Conservation (phyloP, 2,888 invertebrate genomes). For the Drosophila greeni region DNA sequence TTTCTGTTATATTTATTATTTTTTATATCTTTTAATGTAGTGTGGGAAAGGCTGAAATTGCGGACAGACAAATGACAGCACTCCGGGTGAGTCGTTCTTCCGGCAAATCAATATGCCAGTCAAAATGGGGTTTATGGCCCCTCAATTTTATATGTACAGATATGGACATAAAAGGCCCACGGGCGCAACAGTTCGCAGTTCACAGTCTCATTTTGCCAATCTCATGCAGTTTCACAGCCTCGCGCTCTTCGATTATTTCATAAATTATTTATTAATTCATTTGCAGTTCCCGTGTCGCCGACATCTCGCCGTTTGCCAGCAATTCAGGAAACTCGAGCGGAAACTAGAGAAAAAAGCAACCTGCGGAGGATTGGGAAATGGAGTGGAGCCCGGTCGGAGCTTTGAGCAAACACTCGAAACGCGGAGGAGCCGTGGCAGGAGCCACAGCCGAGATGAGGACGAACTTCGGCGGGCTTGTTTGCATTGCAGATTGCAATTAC, state of each 20-base stretch:
- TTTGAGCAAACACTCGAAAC: conserved; percentile 23
- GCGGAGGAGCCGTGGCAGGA: conserved; percentile 2
- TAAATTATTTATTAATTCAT: conserved; percentile 60
- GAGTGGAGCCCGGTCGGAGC: conserved; percentile 16
- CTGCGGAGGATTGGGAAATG: conserved; percentile 23
- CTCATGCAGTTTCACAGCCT: conserved; percentile 37
- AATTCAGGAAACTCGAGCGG: conserved; percentile 26
- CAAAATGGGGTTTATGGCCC: conserved; percentile 22
- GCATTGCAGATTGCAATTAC: conserved; percentile 68
- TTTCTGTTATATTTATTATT: conserved; percentile 31
- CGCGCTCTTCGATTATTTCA: conserved; percentile 41
- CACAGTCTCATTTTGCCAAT: conserved; percentile 29
- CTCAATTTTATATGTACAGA: conserved; percentile 11
- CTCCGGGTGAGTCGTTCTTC: background rate
- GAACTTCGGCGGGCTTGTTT: conserved; percentile 53
- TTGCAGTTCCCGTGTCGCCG: conserved; percentile 50
- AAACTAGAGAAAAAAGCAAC: background rate
- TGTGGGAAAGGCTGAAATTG: conserved; percentile 18
- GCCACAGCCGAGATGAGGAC: conserved; percentile 11
- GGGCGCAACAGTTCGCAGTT: conserved; percentile 19
- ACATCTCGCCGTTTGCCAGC: conserved; percentile 43
- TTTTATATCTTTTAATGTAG: conserved; percentile 10
- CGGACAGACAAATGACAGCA: conserved; percentile 13
- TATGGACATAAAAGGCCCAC: conserved; percentile 18
- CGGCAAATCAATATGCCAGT: conserved; percentile 31